Conservation (phyloP, 2,888 invertebrate genomes). For the Acholoe squamosa region DNA sequence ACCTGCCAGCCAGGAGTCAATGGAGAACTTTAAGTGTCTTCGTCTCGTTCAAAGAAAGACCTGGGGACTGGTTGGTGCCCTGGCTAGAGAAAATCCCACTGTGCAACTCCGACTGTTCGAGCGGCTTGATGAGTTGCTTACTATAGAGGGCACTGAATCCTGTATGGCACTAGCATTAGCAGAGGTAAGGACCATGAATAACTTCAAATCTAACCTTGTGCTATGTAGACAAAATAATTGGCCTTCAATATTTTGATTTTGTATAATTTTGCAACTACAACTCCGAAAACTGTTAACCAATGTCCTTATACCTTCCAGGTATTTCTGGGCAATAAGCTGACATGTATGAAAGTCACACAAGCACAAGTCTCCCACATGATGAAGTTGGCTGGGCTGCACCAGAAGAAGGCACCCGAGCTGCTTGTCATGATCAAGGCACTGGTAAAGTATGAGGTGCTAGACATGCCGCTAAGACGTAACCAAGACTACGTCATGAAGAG, state of each 20-base stretch:
- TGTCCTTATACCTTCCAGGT: constrained; percentile 54
- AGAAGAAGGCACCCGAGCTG: constrained; percentile 67
- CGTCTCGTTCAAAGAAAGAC: constrained; percentile 52
- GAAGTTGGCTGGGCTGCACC: constrained; percentile 63
- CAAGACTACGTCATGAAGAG: constrained; percentile 71
- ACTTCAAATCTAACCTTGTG: too few species aligned
- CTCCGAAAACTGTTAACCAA: background rate
- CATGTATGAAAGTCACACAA: constrained; percentile 63
- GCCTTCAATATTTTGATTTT: too few species aligned
- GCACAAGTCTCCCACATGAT: constrained; percentile 66
- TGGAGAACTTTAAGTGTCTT: constrained; percentile 2
- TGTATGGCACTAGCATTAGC: constrained; percentile 51
- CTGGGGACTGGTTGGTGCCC: constrained; percentile 10
- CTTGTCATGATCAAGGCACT: constrained; percentile 64
- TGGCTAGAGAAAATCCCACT: constrained; percentile 26
- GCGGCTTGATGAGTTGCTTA: constrained; percentile 51
- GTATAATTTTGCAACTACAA: too few species aligned
- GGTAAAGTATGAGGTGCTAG: constrained; percentile 70
- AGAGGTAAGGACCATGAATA: constrained; percentile 28
- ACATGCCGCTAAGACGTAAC: constrained; percentile 71
- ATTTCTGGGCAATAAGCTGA: constrained; percentile 66
- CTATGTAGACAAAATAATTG: too few species aligned
- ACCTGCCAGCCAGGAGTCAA: background rate
- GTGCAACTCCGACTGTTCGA: constrained; percentile 38
- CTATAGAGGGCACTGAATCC: constrained; percentile 33